Conservation (phyloP, 2,113 vertebrate genomes). For the Rhynchomys soricoides region DNA sequence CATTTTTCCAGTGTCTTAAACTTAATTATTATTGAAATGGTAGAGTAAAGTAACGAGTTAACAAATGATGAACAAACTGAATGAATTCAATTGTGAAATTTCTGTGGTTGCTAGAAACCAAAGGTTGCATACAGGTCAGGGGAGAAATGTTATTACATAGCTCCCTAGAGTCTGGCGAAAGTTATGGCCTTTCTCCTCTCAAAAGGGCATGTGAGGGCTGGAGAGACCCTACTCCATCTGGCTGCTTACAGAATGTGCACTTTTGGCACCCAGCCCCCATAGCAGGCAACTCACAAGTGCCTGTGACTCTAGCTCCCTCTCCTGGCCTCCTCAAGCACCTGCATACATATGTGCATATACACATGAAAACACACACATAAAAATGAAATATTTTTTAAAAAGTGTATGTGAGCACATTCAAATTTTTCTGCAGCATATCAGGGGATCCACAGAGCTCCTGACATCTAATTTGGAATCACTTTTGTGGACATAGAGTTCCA, state of each 20-base stretch:
- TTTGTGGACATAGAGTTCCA: background rate
- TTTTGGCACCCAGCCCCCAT: background rate
- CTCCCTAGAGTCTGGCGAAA: background rate
- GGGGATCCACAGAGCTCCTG: background rate
- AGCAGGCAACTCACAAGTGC: background rate
- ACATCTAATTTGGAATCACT: background rate
- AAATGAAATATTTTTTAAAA: background rate
- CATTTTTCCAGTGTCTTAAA: background rate
- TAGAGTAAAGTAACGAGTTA: background rate
- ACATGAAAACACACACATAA: background rate
- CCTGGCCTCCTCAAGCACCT: background rate
- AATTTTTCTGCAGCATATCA: background rate
- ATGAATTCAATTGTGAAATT: conserved; percentile 17
- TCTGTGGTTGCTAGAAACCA: background rate
- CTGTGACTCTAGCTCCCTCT: background rate
- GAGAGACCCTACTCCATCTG: background rate
- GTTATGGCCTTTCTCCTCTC: background rate
- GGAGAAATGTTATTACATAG: background rate
- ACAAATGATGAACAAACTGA: background rate
- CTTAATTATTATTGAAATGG: conserved; percentile 13
- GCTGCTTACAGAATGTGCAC: background rate
- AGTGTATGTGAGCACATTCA: background rate
- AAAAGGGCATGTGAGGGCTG: background rate
- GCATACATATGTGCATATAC: background rate
- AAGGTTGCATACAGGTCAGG: background rate